Evolutionary conservation across 2,113 vertebrate genomes (phyloP).

Genomic region (Arothron firmamentum): DNA sequence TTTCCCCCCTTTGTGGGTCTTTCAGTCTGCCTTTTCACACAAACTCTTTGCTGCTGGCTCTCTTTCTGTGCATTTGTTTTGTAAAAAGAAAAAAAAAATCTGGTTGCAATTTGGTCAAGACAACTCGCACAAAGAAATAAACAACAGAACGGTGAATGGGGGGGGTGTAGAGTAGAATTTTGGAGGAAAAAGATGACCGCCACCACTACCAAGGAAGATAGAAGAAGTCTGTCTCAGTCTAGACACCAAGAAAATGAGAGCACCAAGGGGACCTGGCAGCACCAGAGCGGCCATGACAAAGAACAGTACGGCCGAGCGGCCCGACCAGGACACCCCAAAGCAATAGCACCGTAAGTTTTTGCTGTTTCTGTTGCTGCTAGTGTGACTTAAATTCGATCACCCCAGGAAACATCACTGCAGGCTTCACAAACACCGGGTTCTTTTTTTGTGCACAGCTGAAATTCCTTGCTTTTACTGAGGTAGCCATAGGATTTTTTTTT

Average conservation of each 20-base stretch:
- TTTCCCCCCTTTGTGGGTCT: constrained; percentile 74
- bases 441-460: constrained; percentile 36
- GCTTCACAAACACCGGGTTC: constrained; percentile 57
- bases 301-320: constrained; percentile 43
- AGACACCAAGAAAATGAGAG: constrained; percentile 68
- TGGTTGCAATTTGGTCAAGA: constrained; percentile 56
- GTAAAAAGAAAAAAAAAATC: constrained; percentile 4
- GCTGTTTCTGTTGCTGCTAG: constrained; percentile 58
- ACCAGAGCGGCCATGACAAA: constrained; percentile 51
- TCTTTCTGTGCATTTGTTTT: constrained; percentile 60
- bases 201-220: constrained; percentile 27
- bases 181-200: constrained; percentile 10
- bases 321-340: constrained; percentile 63
- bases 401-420: constrained; percentile 40
- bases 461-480: constrained; percentile 69
- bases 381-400: constrained; percentile 40
- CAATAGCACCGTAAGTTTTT: constrained; percentile 72
- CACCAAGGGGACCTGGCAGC: constrained; percentile 73
- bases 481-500: constrained; percentile 68
- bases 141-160: constrained; percentile 33
- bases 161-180: constrained; percentile 8
- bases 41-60: constrained; percentile 50
- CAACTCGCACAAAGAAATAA: constrained; percentile 56
- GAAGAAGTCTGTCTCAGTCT: constrained; percentile 42
- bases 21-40: constrained; percentile 75